Evolutionary conservation across 2,797 vertebrate genomes (phyloP).

Genomic region (Sciurus carolinensis): DNA sequence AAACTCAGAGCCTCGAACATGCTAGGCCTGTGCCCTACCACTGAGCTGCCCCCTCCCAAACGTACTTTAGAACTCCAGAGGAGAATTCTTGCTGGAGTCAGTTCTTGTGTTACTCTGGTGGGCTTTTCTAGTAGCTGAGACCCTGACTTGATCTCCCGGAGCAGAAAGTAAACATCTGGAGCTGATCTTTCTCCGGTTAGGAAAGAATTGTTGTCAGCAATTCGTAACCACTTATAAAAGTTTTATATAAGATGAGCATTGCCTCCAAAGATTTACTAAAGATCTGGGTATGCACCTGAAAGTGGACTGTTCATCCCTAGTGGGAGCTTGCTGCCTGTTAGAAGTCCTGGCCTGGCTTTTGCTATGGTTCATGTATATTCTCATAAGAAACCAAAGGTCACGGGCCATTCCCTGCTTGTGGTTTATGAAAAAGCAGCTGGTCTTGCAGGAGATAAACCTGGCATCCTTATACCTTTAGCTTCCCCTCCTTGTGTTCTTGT

Average conservation of each 20-base stretch:
- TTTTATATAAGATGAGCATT: not conserved
- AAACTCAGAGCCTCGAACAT: not conserved
- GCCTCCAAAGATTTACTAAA: not conserved
- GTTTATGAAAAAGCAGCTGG: slow-evolving; percentile 40
- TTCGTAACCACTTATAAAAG: not conserved
- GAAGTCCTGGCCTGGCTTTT: not conserved
- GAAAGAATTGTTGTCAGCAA: slow-evolving; percentile 23
- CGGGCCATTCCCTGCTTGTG: not conserved
- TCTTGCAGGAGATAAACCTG: not conserved
- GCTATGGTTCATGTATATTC: not conserved
- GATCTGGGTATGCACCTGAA: not conserved
- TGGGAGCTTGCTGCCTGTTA: not conserved
- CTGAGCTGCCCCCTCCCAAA: not conserved
- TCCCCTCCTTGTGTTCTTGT: not conserved
- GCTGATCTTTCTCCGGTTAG: not conserved
- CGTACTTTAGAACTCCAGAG: not conserved
- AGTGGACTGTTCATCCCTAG: not conserved
- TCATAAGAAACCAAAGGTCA: not conserved
- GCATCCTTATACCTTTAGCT: not conserved
- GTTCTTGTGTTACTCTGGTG: not conserved
- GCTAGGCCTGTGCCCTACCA: not conserved
- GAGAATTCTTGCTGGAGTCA: not conserved
- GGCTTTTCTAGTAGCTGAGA: slow-evolving; percentile 16
- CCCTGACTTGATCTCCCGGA: not conserved
- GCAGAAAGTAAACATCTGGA: not conserved